Conservation (phyloP, 2,888 invertebrate species). For the Pecten maximus region DNA sequence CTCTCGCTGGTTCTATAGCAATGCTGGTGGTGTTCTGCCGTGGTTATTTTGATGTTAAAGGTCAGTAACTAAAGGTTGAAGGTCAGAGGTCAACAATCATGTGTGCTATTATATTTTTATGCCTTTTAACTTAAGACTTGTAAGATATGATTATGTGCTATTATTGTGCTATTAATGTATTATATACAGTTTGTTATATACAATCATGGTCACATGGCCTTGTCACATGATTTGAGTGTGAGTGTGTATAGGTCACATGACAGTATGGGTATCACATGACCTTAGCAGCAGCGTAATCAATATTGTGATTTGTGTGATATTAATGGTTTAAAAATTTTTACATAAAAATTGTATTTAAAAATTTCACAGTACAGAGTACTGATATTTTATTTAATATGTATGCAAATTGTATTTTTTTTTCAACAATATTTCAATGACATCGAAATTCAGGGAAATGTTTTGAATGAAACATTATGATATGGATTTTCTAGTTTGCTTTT, state of each 20-base stretch:
- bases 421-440: not conserved
- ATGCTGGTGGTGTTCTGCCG: not conserved
- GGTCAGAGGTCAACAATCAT: constrained; percentile 18
- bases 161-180: constrained; percentile 22
- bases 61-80: constrained; percentile 5
- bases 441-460: not conserved
- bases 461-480: not conserved
- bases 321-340: not conserved
- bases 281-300: not conserved
- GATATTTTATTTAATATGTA: not conserved
- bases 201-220: constrained; percentile 9
- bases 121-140: constrained; percentile 21
- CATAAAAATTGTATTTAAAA: not conserved
- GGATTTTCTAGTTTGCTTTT: not conserved
- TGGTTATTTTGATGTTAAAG: not conserved
- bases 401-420: not conserved
- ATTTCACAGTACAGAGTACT: not conserved
- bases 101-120: constrained; percentile 31
- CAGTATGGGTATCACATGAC: not conserved
- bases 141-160: constrained; percentile 18
- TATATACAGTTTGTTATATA: not conserved
- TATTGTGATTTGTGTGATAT: not conserved
- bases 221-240: constrained; percentile 24
- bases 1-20: not conserved
- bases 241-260: constrained; percentile 10